A percentile compares a stretch with the other conserved stretches of the same genome.
Conservation (phyloP, 2,797 vertebrate genomes). For the Esox masquinongy region DNA sequence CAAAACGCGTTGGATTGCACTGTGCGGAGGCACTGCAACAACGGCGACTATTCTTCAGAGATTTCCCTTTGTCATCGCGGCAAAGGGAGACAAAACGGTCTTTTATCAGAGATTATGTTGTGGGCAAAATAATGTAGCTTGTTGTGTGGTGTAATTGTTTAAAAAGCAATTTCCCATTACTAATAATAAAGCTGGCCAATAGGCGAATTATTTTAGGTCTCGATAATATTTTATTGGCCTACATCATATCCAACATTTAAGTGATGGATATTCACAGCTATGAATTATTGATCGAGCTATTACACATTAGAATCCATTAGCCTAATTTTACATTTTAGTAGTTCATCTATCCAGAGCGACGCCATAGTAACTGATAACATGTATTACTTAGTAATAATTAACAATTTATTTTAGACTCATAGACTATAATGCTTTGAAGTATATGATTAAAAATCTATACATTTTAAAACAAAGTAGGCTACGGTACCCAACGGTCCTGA, state of each 20-base stretch:
- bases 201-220: neutral
- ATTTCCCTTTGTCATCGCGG: neutral
- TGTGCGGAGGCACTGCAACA: slow-evolving; percentile 1
- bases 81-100: neutral
- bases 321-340: neutral
- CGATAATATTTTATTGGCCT: neutral
- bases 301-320: neutral
- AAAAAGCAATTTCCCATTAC: slow-evolving; percentile 6
- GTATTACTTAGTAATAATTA: too few species aligned
- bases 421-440: neutral
- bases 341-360: too few species aligned
- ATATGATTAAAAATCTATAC: neutral
- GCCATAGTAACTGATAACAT: too few species aligned
- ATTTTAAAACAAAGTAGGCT: neutral
- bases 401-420: too few species aligned
- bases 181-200: neutral
- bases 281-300: neutral
- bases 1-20: slow-evolving; percentile 7
- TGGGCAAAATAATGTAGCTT: neutral
- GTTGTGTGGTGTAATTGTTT: neutral
- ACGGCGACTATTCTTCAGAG: neutral
- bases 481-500: neutral
- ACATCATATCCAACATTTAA: neutral
- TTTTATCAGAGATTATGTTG: neutral
- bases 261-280: neutral